Evolutionary conservation across 2,888 invertebrate genomes (phyloP), one percentile per base, ranked within the genome.

Genomic region (Sabellastarte sp.): DNA sequence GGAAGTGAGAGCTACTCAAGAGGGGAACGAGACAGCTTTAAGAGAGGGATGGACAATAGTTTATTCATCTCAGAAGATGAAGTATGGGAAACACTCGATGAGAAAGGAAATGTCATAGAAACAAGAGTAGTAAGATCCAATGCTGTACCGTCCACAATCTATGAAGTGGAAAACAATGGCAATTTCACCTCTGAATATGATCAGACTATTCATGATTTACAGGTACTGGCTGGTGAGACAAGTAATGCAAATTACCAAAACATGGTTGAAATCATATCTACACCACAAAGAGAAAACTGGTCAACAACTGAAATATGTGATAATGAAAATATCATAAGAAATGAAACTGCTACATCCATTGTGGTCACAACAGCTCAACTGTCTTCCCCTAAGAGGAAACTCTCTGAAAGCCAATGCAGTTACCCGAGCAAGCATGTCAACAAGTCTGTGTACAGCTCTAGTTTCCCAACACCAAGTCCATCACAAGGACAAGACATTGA

Each of bases 41-140:
- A n/a, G n/a, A n/a, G n/a, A n/a, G n/a, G n/a, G n/a, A n/a, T n/a
- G n/a, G 41, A 10, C 50, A 28, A n/a, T 41, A 59, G 26, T 26
- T 24, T 41, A 15, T 15, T 15, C 41, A 41, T 15, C 29, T 30
- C 26, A 30, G 57, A 57, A 29, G 4, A 30, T 26, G 1, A 31
- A 57, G 26, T 30, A 30, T 31, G 32, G 30, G 15, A 29, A 20
- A 30, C 32, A 20, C 32, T 64, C 28, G 58, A 63, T 24, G 53
- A 57, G n/a, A 57, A 58, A 41, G 57, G 26, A 30, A 56, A 65
- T n/a, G 33, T 57, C 29, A 10, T 29, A n/a, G 15, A 29, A 20
- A 30, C 32, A 20, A 33, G 60, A 20, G 58, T 60, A n/a, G 53
- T 55, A n/a, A 57, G 53, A 41, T 50, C 20, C 32, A 56, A 65